Conservation (phyloP, 1,140 invertebrate species). For the Atta colombica region DNA sequence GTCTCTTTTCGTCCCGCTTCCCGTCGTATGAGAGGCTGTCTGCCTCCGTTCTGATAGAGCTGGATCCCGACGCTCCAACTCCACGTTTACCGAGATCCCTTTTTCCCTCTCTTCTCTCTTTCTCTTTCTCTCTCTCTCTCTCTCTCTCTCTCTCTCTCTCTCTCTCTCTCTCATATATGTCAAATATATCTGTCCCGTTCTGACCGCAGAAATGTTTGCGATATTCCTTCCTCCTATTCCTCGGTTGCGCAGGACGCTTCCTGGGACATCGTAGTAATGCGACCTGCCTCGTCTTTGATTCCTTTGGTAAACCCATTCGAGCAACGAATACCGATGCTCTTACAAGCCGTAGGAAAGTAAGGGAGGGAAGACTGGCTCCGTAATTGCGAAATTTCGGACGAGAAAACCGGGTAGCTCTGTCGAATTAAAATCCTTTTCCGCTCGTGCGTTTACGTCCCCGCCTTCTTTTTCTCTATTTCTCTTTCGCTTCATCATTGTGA, state of each 20-base stretch:
- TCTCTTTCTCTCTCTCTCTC: not conserved
- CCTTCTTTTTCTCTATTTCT: not conserved
- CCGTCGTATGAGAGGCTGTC: constrained; percentile 65
- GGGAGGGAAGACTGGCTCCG: not conserved
- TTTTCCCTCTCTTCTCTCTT: not conserved
- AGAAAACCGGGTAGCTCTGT: constrained; percentile 32
- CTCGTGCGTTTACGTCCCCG: constrained; percentile 20
- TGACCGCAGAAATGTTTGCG: constrained; percentile 29
- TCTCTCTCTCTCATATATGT: constrained; percentile 26
- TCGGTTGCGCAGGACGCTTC: constrained; percentile 37
- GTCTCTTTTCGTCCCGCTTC: constrained; percentile 13
- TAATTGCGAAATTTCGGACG: constrained; percentile 55
- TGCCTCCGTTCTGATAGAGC: constrained; percentile 56
- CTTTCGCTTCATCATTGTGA: constrained; percentile 39
- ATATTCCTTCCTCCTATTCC: constrained; percentile 43
- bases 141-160: not conserved
- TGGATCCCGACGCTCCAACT: constrained; percentile 55
- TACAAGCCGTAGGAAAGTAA: not conserved
- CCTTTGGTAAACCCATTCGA: constrained; percentile 54
- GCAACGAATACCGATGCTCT: constrained; percentile 61
- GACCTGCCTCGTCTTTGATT: constrained; percentile 69
- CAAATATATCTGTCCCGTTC: constrained; percentile 8
- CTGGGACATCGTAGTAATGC: constrained; percentile 47
- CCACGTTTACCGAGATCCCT: constrained; percentile 34
- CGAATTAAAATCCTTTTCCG: constrained; percentile 58